phyloP scores from a whole-genome alignment of 2,797 vertebrate species.

The Sebastes dallii region DNA sequence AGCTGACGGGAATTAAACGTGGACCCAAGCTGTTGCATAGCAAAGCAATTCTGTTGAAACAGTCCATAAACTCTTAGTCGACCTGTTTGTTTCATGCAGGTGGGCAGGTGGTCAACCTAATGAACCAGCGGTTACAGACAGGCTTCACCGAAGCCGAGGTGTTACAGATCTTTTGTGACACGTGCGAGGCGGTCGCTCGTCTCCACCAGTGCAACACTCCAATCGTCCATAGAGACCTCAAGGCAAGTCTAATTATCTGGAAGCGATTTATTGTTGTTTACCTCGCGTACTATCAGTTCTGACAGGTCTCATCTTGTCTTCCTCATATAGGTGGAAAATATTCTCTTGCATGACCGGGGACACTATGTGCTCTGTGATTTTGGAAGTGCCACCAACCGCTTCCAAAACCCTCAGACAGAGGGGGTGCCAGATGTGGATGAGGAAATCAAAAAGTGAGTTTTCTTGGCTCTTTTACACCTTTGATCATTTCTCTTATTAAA shows the following conservation, averaged over 20 bases:
- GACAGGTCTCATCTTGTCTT: conserved; percentile 1
- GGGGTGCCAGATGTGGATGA: conserved; percentile 93
- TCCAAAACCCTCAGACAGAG: conserved; percentile 94
- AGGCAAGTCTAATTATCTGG: conserved; percentile 79
- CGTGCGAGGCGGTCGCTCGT: conserved; percentile 92
- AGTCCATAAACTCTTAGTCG: background rate
- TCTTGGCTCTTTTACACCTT: background rate
- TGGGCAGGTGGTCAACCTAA: conserved; percentile 97
- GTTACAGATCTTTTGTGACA: conserved; percentile 97
- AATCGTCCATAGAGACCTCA: conserved; percentile 95
- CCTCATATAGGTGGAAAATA: conserved; percentile 93
- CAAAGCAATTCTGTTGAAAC: background rate
- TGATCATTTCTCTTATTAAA: background rate
- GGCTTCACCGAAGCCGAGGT: conserved; percentile 95
- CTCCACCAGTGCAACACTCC: conserved; percentile 95
- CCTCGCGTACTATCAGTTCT: background rate
- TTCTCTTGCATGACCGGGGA: conserved; percentile 95
- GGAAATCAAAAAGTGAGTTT: conserved; percentile 96
- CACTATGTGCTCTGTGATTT: conserved; percentile 99
- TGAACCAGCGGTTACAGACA: conserved; percentile 96
- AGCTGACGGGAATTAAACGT: background rate
- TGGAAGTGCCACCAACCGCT: conserved; percentile 95
- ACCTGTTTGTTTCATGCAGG: conserved; percentile 73
- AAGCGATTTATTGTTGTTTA: conserved; percentile 1
- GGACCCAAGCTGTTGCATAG: background rate